Evolutionary conservation across 2,113 vertebrate genomes (phyloP).

Genomic region (Proteles cristata): DNA sequence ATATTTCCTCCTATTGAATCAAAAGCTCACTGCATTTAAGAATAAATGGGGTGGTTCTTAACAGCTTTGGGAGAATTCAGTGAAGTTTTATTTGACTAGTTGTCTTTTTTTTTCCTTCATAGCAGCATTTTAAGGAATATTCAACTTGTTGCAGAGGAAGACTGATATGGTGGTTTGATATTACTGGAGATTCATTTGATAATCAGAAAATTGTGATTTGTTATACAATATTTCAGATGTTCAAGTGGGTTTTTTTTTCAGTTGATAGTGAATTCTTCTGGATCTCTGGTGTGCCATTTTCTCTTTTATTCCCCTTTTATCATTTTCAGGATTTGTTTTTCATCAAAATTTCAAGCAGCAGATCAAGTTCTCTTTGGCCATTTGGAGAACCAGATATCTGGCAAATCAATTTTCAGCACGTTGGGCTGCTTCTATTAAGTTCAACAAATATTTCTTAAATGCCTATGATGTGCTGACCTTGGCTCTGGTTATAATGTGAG

Average conservation of each 20-base stretch:
- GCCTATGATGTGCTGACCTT: constrained; percentile 35
- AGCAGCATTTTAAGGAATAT: constrained; percentile 24
- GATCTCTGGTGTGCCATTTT: constrained; percentile 9
- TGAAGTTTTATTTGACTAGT: not conserved
- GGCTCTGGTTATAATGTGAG: constrained; percentile 6
- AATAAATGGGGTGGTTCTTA: not conserved
- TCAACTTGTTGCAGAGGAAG: constrained; percentile 28
- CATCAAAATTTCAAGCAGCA: constrained; percentile 33
- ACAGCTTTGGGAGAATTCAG: not conserved
- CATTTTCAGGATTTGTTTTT: not conserved
- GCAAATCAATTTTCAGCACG: constrained; percentile 43
- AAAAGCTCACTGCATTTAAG: constrained; percentile 31
- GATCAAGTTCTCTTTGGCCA: constrained; percentile 51
- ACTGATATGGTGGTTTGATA: not conserved
- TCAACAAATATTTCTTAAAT: constrained; percentile 63
- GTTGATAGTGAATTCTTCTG: constrained; percentile 26
- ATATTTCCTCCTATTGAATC: not conserved
- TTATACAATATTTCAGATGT: constrained; percentile 41
- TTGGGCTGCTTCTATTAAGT: constrained; percentile 48
- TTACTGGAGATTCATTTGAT: constrained; percentile 40
- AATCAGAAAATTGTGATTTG: constrained; percentile 42
- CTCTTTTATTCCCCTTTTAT: constrained; percentile 4
- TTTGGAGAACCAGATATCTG: constrained; percentile 52
- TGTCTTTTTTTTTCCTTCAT: constrained; percentile 19
- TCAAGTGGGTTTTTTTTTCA: not conserved